phyloP scores from a whole-genome alignment of 1,140 invertebrate species.

The Drosophila burlai region DNA sequence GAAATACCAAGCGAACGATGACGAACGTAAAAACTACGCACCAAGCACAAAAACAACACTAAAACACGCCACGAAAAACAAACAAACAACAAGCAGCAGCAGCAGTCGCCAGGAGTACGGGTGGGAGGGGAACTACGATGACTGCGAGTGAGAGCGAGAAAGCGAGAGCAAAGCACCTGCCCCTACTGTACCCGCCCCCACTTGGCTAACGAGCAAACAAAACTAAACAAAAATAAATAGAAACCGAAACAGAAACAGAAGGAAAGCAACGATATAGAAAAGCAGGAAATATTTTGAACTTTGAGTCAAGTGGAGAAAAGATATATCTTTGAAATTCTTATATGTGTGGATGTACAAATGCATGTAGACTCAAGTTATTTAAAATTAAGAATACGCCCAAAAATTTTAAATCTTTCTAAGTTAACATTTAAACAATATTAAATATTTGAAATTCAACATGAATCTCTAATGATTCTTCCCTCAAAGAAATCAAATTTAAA shows the following conservation, averaged over 20 bases:
- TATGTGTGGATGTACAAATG: not conserved
- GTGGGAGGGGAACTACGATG: constrained; percentile 1
- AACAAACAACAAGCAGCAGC: constrained; percentile 70
- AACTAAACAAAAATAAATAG: constrained; percentile 80
- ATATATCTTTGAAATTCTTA: constrained; percentile 18
- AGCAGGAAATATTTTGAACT: constrained; percentile 50
- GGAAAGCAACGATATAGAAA: constrained; percentile 47
- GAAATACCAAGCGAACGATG: constrained; percentile 81
- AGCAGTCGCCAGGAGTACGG: constrained; percentile 5
- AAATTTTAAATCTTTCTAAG: no score
- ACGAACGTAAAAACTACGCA: constrained; percentile 83
- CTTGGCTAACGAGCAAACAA: constrained; percentile 78
- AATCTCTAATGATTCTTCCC: no score
- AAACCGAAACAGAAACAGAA: constrained; percentile 49
- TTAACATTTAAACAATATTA: no score
- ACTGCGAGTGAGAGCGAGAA: constrained; percentile 21
- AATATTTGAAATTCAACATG: no score
- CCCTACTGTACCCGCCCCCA: constrained; percentile 30
- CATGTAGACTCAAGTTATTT: no score
- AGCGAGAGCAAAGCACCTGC: constrained; percentile 64
- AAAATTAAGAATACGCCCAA: no score
- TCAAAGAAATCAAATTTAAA: no score
- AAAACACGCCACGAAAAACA: constrained; percentile 82
- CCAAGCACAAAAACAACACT: constrained; percentile 72
- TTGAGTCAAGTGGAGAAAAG: constrained; percentile 47